These are phyloP conservation scores for Hirtodrosophila confusa DNA, from an alignment of 2,888 invertebrate genomes.

Conservation along the genomic window DNA sequence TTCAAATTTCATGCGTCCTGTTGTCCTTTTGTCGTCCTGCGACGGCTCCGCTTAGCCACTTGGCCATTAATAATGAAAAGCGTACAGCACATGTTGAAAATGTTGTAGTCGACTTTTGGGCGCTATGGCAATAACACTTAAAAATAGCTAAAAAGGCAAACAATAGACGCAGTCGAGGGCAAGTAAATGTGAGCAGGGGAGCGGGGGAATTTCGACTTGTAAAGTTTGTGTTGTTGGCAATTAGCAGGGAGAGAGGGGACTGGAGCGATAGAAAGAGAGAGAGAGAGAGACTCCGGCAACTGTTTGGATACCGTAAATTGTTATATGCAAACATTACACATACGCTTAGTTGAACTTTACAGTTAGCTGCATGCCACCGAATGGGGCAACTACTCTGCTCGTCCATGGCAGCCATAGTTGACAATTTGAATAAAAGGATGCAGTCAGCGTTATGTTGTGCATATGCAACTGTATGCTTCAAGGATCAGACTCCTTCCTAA, in stretches of 20 bases:
- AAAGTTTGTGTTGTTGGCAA: constrained; percentile 50
- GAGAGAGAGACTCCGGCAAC: background rate
- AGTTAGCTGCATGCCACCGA: constrained; percentile 49
- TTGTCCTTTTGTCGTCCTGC: constrained; percentile 4
- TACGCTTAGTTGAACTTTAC: constrained; percentile 72
- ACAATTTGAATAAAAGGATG: constrained; percentile 75
- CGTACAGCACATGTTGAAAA: constrained; percentile 23
- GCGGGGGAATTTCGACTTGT: constrained; percentile 6
- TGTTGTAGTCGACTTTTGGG: constrained; percentile 57
- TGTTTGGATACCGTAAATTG: constrained; percentile 58
- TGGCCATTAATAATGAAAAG: constrained; percentile 71
- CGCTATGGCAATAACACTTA: constrained; percentile 63
- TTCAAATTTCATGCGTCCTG: background rate
- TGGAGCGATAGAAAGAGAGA: background rate
- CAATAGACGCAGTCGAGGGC: background rate
- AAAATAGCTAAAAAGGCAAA: constrained; percentile 46
- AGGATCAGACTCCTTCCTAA: background rate
- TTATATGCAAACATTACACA: constrained; percentile 75
- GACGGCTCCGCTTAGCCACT: constrained; percentile 44
- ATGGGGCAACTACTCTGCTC: constrained; percentile 12
- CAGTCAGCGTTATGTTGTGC: constrained; percentile 54
- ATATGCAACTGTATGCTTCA: constrained; percentile 22
- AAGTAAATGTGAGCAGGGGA: background rate
- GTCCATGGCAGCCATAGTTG: constrained; percentile 42
- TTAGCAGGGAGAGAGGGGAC: constrained; percentile 34